A percentile compares a stretch with the other conserved stretches of the same genome.
Conservation (phyloP, 2,797 vertebrate species). For the Phalloptychus januarius region DNA sequence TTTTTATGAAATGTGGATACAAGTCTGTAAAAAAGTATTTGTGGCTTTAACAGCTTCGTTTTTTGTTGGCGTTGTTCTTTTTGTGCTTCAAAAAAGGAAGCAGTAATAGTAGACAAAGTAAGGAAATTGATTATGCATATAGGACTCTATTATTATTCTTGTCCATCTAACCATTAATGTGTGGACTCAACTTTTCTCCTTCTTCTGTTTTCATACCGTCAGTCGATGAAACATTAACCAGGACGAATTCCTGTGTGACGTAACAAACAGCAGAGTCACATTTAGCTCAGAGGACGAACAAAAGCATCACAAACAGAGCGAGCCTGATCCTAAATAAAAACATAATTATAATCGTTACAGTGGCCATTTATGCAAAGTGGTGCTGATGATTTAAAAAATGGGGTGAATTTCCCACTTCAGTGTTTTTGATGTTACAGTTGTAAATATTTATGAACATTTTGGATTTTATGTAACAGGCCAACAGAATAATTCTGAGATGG, state of each 20-base stretch:
- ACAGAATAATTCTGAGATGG: background rate
- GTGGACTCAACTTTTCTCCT: background rate
- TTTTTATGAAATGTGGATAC: background rate
- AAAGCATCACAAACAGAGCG: background rate
- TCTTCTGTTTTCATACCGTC: background rate
- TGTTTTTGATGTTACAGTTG: background rate
- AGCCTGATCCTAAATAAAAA: background rate
- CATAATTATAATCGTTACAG: background rate
- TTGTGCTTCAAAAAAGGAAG: background rate
- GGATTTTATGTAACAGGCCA: background rate
- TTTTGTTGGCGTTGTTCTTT: background rate
- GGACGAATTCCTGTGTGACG: conserved; percentile 1
- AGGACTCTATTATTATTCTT: background rate
- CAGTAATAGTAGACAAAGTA: background rate
- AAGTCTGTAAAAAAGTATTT: background rate
- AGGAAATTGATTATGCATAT: background rate
- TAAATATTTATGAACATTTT: background rate
- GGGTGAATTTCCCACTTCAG: background rate
- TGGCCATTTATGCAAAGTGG: background rate
- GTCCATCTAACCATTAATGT: background rate
- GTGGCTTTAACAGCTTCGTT: background rate
- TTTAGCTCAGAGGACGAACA: background rate
- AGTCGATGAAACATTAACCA: conserved; percentile 36
- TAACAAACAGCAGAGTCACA: background rate
- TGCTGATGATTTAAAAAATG: background rate